Conservation (phyloP, 2,797 vertebrate species). For the Lophius americanus region DNA sequence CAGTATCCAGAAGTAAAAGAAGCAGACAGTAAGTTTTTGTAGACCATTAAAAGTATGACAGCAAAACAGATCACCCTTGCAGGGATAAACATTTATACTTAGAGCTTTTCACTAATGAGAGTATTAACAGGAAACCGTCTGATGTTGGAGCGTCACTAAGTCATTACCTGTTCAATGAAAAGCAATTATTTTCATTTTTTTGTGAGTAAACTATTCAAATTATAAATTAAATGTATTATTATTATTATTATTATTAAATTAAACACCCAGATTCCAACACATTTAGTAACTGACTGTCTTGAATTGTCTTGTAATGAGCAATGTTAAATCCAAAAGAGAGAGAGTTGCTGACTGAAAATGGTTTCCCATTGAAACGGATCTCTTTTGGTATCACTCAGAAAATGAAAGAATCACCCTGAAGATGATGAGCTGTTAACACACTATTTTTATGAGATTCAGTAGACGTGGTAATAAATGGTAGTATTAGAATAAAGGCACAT, state of each 20-base stretch:
- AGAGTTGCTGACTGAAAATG: not conserved
- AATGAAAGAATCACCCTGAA: not conserved
- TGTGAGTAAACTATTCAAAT: not conserved
- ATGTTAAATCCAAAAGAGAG: not conserved
- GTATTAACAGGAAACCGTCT: conserved; percentile 28
- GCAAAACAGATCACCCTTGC: conserved; percentile 31
- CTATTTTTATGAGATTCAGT: conserved; percentile 2
- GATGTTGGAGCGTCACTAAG: conserved; percentile 4
- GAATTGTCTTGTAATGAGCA: not conserved
- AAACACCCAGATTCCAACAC: conserved; percentile 2
- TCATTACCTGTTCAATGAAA: conserved; percentile 13
- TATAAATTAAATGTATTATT: too few relatives aligned
- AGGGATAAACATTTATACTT: conserved; percentile 50
- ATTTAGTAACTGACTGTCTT: not conserved
- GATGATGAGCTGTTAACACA: not conserved
- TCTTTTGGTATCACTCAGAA: conserved; percentile 21
- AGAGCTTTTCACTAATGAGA: conserved; percentile 53
- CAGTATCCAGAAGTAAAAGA: too few relatives aligned
- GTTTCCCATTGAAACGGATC: conserved; percentile 3
- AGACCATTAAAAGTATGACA: not conserved
- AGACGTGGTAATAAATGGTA: not conserved
- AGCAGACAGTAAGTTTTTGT: too few relatives aligned
- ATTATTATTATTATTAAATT: too few relatives aligned
- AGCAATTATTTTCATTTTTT: conserved; percentile 12
- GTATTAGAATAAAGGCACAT: not conserved